Conservation (phyloP, 2,113 vertebrate species). For the Hirundichthys speculiger region DNA sequence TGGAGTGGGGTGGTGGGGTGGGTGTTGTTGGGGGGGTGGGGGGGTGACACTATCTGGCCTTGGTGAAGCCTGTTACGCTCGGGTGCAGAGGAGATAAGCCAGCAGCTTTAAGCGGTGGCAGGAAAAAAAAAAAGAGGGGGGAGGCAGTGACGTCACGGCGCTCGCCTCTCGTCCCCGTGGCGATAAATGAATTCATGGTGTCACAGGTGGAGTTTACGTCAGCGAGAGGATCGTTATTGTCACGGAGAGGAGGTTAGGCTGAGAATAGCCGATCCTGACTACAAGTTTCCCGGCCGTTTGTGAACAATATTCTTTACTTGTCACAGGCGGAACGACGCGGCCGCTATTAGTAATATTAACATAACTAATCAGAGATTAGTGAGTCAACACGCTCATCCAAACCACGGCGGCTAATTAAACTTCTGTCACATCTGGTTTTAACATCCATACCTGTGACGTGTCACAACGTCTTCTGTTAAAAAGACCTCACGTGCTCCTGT, state of each 20-base stretch:
- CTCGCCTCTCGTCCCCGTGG: conserved; percentile 16
- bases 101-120: conserved; percentile 23
- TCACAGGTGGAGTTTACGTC: conserved; percentile 54
- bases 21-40: conserved; percentile 6
- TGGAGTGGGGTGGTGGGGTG: conserved; percentile 16
- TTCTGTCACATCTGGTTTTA: conserved; percentile 13
- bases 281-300: background rate
- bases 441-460: conserved; percentile 3
- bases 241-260: conserved; percentile 34
- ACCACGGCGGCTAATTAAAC: conserved; percentile 22
- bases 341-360: conserved; percentile 13
- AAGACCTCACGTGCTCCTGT: background rate
- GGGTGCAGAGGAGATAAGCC: conserved; percentile 60
- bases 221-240: conserved; percentile 46
- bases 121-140: background rate
- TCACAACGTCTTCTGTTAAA: conserved; percentile 3
- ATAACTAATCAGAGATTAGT: conserved; percentile 1
- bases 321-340: conserved; percentile 2
- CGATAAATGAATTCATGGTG: conserved; percentile 40
- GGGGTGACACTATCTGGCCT: conserved; percentile 64
- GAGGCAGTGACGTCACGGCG: conserved; percentile 43
- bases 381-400: conserved; percentile 1
- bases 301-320: conserved; percentile 5
- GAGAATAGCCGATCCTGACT: background rate
- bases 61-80: conserved; percentile 59